These are phyloP conservation scores for Drosophila atripex DNA, from an alignment of 2,888 invertebrate genomes.

Conservation along the genomic window DNA sequence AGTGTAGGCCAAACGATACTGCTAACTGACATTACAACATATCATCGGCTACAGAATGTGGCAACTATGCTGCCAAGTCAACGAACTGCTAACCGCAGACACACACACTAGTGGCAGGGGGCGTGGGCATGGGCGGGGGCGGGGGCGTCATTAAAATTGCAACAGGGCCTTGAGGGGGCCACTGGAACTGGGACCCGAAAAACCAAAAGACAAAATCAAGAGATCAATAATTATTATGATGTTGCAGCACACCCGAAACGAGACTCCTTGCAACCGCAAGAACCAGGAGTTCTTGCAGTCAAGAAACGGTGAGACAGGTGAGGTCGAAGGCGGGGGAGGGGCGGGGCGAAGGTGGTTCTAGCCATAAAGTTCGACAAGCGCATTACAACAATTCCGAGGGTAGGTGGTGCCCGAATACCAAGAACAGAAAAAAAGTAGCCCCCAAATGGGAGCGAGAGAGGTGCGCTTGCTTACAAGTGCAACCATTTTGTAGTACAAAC, in stretches of 20 bases:
- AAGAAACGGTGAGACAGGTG: conserved; percentile 63
- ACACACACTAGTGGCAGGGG: conserved; percentile 16
- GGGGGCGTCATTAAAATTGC: conserved; percentile 75
- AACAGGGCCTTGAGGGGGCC: conserved; percentile 63
- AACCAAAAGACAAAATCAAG: conserved; percentile 69
- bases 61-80: conserved; percentile 69
- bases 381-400: conserved; percentile 73
- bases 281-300: conserved; percentile 47
- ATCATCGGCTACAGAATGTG: conserved; percentile 57
- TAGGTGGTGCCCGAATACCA: conserved; percentile 8
- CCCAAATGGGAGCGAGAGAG: conserved; percentile 4
- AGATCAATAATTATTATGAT: conserved; percentile 81
- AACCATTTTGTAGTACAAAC: conserved; percentile 82
- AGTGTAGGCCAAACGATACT: conserved; percentile 32
- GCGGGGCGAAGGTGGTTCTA: conserved; percentile 9
- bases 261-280: conserved; percentile 54
- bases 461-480: conserved; percentile 75
- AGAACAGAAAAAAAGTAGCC: background rate
- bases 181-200: conserved; percentile 24
- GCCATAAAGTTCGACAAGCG: conserved; percentile 77
- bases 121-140: conserved; percentile 41
- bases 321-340: conserved; percentile 33
- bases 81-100: conserved; percentile 72
- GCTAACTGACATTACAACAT: conserved; percentile 61
- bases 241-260: conserved; percentile 42